Evolutionary conservation across 2,888 invertebrate species (phyloP), one percentile per base, ranked within the genome.

Genomic region (Parascotia fuliginaria): DNA sequence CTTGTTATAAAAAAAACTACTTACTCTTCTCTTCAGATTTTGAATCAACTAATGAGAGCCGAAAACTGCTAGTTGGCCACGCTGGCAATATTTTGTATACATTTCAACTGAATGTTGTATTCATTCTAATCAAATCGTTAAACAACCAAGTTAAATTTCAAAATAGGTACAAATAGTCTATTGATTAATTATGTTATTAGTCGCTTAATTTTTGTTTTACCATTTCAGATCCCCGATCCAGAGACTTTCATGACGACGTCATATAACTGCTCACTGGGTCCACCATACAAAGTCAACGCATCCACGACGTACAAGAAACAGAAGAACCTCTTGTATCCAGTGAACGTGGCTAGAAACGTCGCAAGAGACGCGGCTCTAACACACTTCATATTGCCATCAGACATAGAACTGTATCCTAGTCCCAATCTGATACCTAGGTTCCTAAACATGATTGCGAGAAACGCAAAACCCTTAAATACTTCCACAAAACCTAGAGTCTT

Each of bases 401-500:
- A 98, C 81, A 97, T 98, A 71, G 98, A 98, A 83, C 93, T 98
- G 47, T 98, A 98, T 85, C 98, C 98, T 37, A 97, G 96, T 88
- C 96, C 96, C 5, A 94, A 96, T 68, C 86, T 98, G 65, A 95
- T 96, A 43, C 94, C 94, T 15, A 94, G 95, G 79, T 98, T 98
- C 88, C 92, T 98, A 64, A 95, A 96, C 73, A 96, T 98, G 97
- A 95, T 97, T 60, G 95, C 95, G 15, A 93, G 94, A 68, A 95
- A 96, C 69, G 93, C 91, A 56, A 93, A 94, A 42, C 96, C 96
- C 43, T 89, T 96, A 40, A 87, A 74, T 78, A 87, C 66, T 70
- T 93, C 79, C 68, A 93, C 68, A 3, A 87, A 81, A 13, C 92
- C 92, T 3, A 95, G 96, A 87, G 97, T 98, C 48, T 98, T 96